phyloP scores from a whole-genome alignment of 2,113 vertebrate genomes.

The Narcine bancroftii region DNA sequence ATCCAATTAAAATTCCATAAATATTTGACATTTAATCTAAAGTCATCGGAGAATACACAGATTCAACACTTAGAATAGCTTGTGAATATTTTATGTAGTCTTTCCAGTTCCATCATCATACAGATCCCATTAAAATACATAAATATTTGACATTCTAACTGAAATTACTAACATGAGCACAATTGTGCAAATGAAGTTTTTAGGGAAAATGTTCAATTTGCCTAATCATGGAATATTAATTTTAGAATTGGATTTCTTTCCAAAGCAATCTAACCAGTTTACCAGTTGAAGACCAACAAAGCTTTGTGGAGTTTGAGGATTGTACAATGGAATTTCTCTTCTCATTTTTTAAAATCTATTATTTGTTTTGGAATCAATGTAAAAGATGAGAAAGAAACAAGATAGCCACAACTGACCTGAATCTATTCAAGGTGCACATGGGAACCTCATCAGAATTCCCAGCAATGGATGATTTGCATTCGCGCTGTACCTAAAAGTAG shows the following conservation, averaged over 20 bases:
- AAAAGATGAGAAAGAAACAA: background rate
- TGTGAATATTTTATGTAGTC: constrained; percentile 26
- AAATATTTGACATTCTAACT: constrained; percentile 27
- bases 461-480: background rate
- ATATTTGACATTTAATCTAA: constrained; percentile 38
- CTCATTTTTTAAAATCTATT: background rate
- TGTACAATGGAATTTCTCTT: background rate
- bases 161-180: background rate
- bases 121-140: constrained; percentile 35
- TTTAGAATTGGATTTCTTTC: background rate
- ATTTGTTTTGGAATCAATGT: background rate
- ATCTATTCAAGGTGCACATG: background rate
- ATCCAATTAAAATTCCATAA: constrained; percentile 37
- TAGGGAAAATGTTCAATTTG: background rate
- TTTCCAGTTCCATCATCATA: constrained; percentile 22
- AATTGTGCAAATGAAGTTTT: background rate
- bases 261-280: background rate
- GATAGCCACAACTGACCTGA: background rate
- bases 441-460: background rate
- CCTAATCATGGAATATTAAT: background rate
- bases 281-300: background rate
- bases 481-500: background rate
- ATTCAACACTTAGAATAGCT: constrained; percentile 31
- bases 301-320: background rate
- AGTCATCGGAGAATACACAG: constrained; percentile 8